Percentiles rank a stretch among this genome's conserved stretches.
These are phyloP conservation scores for Pipistrellus nathusii DNA, from an alignment of 2,797 vertebrate genomes.

Conservation along the genomic window DNA sequence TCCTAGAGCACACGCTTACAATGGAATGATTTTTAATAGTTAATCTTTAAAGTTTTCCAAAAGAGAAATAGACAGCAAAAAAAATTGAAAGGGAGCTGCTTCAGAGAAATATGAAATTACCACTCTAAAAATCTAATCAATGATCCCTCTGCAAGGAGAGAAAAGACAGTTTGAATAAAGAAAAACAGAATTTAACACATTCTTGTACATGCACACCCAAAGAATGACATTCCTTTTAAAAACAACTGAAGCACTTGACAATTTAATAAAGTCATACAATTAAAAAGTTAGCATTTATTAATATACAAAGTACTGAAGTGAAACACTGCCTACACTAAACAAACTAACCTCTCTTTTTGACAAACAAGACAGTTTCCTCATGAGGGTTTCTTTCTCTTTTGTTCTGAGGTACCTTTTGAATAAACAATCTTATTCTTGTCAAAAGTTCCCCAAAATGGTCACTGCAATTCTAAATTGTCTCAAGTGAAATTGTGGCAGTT, in stretches of 20 bases:
- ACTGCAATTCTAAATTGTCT: constrained; percentile 29
- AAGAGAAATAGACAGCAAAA: constrained; percentile 33
- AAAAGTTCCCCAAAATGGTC: constrained; percentile 15
- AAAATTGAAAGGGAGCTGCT: background rate
- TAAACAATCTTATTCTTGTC: constrained; percentile 17
- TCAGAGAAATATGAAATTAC: constrained; percentile 41
- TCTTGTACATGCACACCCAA: background rate
- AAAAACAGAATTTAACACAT: background rate
- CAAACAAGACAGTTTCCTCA: background rate
- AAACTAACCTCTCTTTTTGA: constrained; percentile 31
- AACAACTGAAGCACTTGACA: background rate
- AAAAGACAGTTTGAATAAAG: background rate
- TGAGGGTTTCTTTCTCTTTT: background rate
- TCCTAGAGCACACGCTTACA: background rate
- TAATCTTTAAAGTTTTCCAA: constrained; percentile 10
- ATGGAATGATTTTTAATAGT: background rate
- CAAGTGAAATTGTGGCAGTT: background rate
- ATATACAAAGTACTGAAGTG: background rate
- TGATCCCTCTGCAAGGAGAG: background rate
- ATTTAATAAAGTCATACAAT: background rate
- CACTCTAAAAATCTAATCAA: background rate
- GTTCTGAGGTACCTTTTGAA: constrained; percentile 5
- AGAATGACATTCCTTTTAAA: background rate
- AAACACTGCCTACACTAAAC: background rate
- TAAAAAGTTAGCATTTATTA: constrained; percentile 33